Evolutionary conservation across 2,888 invertebrate genomes (phyloP), one percentile per base, ranked within the genome.

Genomic region (Cenopis cana): DNA sequence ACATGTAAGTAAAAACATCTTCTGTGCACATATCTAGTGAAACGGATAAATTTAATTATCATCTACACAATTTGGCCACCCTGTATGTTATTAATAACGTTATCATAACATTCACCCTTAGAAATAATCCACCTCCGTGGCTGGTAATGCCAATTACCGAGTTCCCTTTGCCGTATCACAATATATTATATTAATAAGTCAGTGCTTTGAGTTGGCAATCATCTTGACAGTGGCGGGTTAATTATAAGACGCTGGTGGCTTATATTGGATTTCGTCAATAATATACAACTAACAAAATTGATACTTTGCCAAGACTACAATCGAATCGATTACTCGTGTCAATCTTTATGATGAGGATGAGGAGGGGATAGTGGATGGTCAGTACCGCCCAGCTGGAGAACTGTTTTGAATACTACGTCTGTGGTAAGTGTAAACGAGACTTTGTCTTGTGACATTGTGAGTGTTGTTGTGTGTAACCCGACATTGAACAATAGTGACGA

Each of bases 141-240:
- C 14, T 68, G 17, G 29, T 52, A 59, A 29, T 59, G 68, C 59
- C 60, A 52, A 68, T 68, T 68, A 52, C 36, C 11, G 24, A 62
- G 17, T 12, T 14, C 17, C 18, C 68, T 68, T 68, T 60, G 59
- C 29, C 4, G 0, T 52, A 68, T 20, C 60, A 17, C 12, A 59
- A 12, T 36, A 62, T 62, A 18, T 11, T 11, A 11, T n/a, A 36
- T 57, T 33, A 49, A 36, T 57, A 24, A 38, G n/a, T 11, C 3
- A 36, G 18, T 62, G 12, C 33, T 50, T 12, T 33, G 50, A 20
- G 20, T 18, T 46, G n/a, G 14, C 20, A n/a, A n/a, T 14, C 38
- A 41, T 41, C 50, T 18, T 11, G 38, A 12, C 9, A 55, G 6
- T 29, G 24, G 38, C 38, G 50, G 18, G 6, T 57, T 36, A 18